These are phyloP conservation scores for Kryphioiulus occultus DNA, from an alignment of 2,888 invertebrate species.

Conservation along the genomic window DNA sequence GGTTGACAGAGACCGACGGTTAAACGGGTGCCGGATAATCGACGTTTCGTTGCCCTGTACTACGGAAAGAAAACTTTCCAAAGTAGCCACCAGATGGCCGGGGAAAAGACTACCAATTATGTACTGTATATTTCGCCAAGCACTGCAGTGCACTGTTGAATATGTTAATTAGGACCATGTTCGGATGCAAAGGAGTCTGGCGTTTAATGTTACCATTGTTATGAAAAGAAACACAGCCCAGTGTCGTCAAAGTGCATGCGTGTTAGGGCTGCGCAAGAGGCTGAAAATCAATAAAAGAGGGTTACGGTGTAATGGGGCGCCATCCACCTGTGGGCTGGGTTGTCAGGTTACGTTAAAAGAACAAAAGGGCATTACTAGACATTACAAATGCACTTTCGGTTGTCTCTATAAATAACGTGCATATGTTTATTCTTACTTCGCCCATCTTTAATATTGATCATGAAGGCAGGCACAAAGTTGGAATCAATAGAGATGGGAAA, in stretches of 20 bases:
- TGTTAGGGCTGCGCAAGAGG: not conserved
- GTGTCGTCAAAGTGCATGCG: not conserved
- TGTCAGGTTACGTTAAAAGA: conserved; percentile 36
- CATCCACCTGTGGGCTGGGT: conserved; percentile 4
- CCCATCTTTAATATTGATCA: conserved; percentile 38
- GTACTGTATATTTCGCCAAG: not conserved
- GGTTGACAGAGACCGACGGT: too few relatives aligned
- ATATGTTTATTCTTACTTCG: conserved; percentile 35
- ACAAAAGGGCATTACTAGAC: conserved; percentile 25
- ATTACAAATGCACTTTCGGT: conserved; percentile 1
- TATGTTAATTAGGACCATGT: conserved; percentile 16
- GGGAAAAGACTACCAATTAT: not conserved
- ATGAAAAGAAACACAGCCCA: not conserved
- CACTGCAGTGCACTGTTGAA: not conserved
- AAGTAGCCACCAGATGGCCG: not conserved
- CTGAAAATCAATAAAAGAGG: conserved; percentile 3
- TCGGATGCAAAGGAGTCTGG: not conserved
- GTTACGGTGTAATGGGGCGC: not conserved
- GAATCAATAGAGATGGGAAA: not conserved
- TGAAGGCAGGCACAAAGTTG: not conserved
- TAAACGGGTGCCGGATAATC: too few relatives aligned
- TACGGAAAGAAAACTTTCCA: too few relatives aligned
- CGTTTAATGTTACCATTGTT: not conserved
- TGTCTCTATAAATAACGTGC: not conserved
- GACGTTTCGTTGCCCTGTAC: too few relatives aligned